phyloP scores from a whole-genome alignment of 1,140 invertebrate species.

The Cydia strobilella region DNA sequence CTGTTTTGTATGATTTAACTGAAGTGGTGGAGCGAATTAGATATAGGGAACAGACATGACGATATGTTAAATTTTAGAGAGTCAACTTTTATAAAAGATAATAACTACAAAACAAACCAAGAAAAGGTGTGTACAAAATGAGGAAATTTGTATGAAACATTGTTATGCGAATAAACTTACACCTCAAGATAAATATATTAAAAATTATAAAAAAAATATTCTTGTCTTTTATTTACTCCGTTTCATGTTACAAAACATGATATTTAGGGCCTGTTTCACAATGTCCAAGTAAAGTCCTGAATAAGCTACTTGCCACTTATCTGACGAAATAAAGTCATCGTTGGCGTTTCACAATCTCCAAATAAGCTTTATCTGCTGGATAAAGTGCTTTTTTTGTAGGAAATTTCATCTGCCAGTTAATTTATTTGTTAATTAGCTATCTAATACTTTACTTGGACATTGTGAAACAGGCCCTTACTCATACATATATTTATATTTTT shows the following conservation, averaged over 20 bases:
- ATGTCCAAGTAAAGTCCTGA: too few species aligned
- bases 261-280: too few species aligned
- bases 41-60: slow-evolving; percentile 78
- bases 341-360: too few species aligned
- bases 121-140: slow-evolving; percentile 79
- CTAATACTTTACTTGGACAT: too few species aligned
- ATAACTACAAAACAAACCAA: slow-evolving; percentile 73
- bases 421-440: too few species aligned
- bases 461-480: too few species aligned
- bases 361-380: too few species aligned
- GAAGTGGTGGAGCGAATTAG: slow-evolving; percentile 76
- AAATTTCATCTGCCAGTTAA: too few species aligned
- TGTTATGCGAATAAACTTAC: slow-evolving; percentile 81
- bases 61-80: slow-evolving; percentile 79
- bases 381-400: too few species aligned
- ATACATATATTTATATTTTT: too few species aligned
- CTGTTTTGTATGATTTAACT: slow-evolving; percentile 69
- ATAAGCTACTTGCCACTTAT: too few species aligned
- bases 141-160: slow-evolving; percentile 80
- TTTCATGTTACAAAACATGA: background rate
- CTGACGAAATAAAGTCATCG: too few species aligned
- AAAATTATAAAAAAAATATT: slow-evolving; percentile 63
- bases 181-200: slow-evolving; percentile 73
- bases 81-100: slow-evolving; percentile 79
- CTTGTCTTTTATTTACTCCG: slow-evolving; percentile 67